Evolutionary conservation across 2,113 vertebrate species (phyloP).

Genomic region (Candoia aspera): DNA sequence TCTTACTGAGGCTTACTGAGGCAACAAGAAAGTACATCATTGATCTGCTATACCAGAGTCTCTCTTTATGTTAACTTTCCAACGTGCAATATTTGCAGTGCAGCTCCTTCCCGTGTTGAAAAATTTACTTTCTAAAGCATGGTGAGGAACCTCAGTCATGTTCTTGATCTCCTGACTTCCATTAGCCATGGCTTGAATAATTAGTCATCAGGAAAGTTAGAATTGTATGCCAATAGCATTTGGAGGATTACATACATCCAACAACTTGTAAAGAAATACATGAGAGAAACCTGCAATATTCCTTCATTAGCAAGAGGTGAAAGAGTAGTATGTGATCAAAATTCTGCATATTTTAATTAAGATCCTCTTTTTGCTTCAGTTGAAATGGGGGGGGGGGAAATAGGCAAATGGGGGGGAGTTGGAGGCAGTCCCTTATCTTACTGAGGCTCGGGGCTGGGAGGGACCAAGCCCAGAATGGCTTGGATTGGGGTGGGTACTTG

Average conservation of each 20-base stretch:
- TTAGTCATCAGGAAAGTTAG: not conserved
- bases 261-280: not conserved
- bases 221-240: not conserved
- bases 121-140: not conserved
- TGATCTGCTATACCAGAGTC: not conserved
- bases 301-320: not conserved
- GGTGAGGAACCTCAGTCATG: not conserved
- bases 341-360: too few relatives aligned
- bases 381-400: too few relatives aligned
- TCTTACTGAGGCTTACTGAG: too few relatives aligned
- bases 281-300: not conserved
- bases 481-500: too few relatives aligned
- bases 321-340: not conserved
- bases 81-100: not conserved
- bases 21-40: not conserved
- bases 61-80: not conserved
- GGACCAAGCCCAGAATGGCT: too few relatives aligned
- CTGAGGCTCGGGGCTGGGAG: too few relatives aligned
- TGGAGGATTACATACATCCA: not conserved
- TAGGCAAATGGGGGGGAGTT: too few relatives aligned
- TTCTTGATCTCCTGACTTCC: not conserved
- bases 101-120: not conserved
- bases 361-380: not conserved
- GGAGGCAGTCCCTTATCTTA: too few relatives aligned
- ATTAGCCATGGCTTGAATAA: not conserved